These are phyloP conservation scores for Scolopax rusticola DNA, from an alignment of 2,797 vertebrate genomes.

Conservation along the genomic window DNA sequence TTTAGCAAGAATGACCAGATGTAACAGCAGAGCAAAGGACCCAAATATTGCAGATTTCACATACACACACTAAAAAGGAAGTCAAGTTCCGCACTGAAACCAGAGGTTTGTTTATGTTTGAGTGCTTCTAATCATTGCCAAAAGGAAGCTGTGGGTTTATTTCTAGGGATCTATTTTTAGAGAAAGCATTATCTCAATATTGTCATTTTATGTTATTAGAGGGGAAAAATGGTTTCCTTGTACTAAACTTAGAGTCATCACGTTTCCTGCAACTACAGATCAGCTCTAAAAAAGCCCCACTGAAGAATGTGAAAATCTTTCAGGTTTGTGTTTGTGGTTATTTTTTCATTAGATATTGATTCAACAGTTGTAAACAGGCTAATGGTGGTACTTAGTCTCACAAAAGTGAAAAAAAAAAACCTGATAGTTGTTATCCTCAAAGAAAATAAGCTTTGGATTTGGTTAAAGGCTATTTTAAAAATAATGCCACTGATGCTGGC, in stretches of 20 bases:
- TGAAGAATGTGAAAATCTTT: not conserved
- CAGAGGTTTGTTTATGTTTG: conserved; percentile 25
- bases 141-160: conserved; percentile 57
- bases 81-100: not conserved
- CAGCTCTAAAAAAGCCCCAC: not conserved
- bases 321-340: not conserved
- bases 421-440: not conserved
- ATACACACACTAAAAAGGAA: conserved; percentile 12
- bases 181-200: conserved; percentile 31
- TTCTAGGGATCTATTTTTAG: conserved; percentile 57
- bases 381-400: not conserved
- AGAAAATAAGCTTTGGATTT: not conserved
- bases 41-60: not conserved
- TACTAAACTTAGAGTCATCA: conserved; percentile 21
- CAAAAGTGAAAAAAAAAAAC: not conserved
- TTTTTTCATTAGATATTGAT: not conserved
- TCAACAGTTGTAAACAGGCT: not conserved
- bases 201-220: conserved; percentile 17
- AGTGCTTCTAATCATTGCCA: not conserved
- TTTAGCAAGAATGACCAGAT: not conserved
- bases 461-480: not conserved
- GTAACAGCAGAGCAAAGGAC: not conserved
- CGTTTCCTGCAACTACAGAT: conserved; percentile 24
- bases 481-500: not conserved
- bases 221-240: conserved; percentile 17